Conservation (phyloP, 2,888 invertebrate genomes). For the Pilophorus perplexus region DNA sequence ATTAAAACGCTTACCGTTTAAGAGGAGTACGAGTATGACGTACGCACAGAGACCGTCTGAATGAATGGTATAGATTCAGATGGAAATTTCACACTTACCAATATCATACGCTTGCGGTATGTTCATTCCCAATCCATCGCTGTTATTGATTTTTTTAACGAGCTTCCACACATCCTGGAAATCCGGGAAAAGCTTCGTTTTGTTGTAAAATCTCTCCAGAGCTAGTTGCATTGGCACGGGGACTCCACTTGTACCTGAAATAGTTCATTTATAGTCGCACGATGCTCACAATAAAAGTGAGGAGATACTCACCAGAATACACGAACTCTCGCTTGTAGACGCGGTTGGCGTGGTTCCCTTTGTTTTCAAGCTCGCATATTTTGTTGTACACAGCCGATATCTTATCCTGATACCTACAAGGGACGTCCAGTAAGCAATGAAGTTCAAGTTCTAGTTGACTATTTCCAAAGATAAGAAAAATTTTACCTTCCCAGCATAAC, state of each 20-base stretch:
- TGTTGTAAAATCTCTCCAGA: conserved; percentile 54
- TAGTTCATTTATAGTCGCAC: not conserved
- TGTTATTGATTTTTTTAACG: conserved; percentile 52
- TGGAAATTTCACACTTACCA: no score
- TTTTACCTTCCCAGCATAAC: conserved; percentile 44
- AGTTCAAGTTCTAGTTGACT: no score
- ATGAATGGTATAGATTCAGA: no score
- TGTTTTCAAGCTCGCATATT: conserved; percentile 45
- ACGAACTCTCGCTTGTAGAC: conserved; percentile 32
- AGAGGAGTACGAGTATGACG: no score
- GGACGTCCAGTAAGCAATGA: no score
- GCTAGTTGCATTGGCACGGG: conserved; percentile 47
- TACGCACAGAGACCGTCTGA: no score
- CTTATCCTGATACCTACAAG: conserved; percentile 52
- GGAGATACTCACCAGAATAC: conserved; percentile 8
- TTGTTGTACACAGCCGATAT: conserved; percentile 54
- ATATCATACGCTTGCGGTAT: no score
- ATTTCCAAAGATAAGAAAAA: no score
- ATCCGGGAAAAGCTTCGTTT: conserved; percentile 54
- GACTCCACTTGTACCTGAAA: conserved; percentile 26
- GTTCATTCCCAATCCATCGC: no score
- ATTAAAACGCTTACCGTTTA: no score
- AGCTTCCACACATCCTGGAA: conserved; percentile 53
- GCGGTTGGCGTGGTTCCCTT: conserved; percentile 46
- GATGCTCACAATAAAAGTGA: not conserved